Base-by-base conservation (phyloP, 2,113 vertebrate genomes). In the Tor tambroides region DNA sequence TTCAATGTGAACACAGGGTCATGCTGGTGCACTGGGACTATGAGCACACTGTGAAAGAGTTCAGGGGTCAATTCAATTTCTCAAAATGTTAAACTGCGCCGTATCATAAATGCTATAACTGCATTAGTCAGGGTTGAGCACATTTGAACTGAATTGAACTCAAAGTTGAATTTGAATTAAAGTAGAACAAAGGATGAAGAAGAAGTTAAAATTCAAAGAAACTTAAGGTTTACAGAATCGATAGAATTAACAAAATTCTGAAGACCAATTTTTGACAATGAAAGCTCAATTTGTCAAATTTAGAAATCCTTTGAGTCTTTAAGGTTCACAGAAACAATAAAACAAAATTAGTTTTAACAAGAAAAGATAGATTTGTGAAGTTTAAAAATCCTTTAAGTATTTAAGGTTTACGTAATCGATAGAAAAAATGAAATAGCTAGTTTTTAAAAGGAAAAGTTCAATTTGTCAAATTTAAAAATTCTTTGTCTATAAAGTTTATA, bases 61-160 rank as follows among this genome's bases (percentile, higher is more conserved):
- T 63, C 35, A 80, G 11, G 23, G 56, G 21, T 82, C 41, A 67
- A 30, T 46, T 41, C 3, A 14, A 1, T 61, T 59, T 38, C 21
- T 74, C 38, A 74, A 74, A 74, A 74, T 74, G 38, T 43, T 74
- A 43, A 74, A 74, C 71, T 38, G 71, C 32, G 11, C 41, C 49
- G 38, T 76, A 28, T 12, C 41, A 26, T 76, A 17, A 41, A 49
- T 76, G n/a, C 23, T 28, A 76, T 46, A 76, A 49, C 38, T 49
- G n/a, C 41, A 76, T 76, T 46, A 76, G n/a, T 46, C n/a, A 46
- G 41, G 72, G 38, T 21, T 28, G 12, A 26, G 32, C 32, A 21
- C 41, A 72, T 38, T 8, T 71, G 30, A 72, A 72, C 32, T 11
- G 17, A 38, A 26, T 15, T 75, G 23, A 75, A 75, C 72, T 43